Conservation (phyloP, 2,797 vertebrate species). For the Bryconaethiops microstoma region DNA sequence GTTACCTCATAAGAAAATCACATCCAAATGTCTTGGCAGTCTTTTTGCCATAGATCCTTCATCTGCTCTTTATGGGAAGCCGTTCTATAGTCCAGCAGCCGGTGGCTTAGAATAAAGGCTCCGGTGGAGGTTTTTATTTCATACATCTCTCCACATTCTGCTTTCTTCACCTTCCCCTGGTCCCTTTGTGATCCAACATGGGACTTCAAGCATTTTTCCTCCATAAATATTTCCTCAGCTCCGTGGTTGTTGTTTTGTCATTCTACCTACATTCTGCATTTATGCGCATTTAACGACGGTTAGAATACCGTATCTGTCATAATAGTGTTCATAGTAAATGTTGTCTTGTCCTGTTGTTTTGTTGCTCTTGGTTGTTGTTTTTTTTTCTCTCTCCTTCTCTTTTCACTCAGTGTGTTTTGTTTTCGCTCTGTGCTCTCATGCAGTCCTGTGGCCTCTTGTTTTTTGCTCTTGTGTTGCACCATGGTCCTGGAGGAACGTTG, state of each 20-base stretch:
- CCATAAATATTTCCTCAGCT: slow-evolving; percentile 12
- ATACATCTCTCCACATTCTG: slow-evolving; percentile 2
- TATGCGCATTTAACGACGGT: too few relatives aligned
- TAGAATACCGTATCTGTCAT: too few relatives aligned
- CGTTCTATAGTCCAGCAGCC: slow-evolving; percentile 18
- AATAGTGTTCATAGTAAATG: too few relatives aligned
- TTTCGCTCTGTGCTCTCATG: too few relatives aligned
- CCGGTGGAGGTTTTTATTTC: not conserved
- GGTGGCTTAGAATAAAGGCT: not conserved
- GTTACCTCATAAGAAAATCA: slow-evolving; percentile 49
- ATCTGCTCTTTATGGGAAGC: slow-evolving; percentile 29
- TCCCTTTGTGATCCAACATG: not conserved
- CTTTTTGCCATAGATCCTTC: slow-evolving; percentile 39
- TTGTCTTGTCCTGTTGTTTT: too few relatives aligned
- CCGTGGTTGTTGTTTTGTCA: not conserved
- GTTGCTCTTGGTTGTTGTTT: too few relatives aligned
- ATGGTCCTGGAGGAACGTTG: too few relatives aligned
- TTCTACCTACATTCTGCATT: too few relatives aligned
- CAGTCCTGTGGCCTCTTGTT: too few relatives aligned
- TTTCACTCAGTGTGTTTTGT: too few relatives aligned
- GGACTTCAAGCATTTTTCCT: slow-evolving; percentile 6
- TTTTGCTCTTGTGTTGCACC: too few relatives aligned
- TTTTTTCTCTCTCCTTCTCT: too few relatives aligned
- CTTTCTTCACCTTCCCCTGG: not conserved
- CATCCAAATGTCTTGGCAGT: slow-evolving; percentile 49